phyloP scores from a whole-genome alignment of 2,888 invertebrate genomes.

The Ormyrus thymus region DNA sequence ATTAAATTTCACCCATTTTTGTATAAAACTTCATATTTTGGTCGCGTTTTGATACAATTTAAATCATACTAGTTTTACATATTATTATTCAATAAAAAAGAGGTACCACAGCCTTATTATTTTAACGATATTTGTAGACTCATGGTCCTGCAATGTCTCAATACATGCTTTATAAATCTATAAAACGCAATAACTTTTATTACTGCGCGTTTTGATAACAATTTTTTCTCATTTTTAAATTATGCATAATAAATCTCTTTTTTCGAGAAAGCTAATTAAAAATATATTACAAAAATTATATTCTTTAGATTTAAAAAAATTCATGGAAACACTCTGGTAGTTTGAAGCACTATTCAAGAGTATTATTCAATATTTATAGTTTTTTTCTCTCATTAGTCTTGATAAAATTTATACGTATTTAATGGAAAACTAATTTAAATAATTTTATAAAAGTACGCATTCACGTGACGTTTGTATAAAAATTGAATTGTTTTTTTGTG shows the following conservation, averaged over 20 bases:
- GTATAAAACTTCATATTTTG: too few relatives aligned
- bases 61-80: background rate
- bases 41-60: background rate
- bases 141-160: background rate
- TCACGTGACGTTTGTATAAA: constrained; percentile 15
- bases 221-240: constrained; percentile 4
- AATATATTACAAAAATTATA: too few relatives aligned
- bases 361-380: too few relatives aligned
- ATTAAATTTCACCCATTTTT: too few relatives aligned
- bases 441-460: constrained; percentile 26
- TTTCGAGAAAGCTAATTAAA: too few relatives aligned
- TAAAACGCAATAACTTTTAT: constrained; percentile 21
- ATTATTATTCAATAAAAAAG: constrained; percentile 15
- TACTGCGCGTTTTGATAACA: background rate
- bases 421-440: background rate
- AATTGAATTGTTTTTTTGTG: background rate
- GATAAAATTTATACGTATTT: too few relatives aligned
- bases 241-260: background rate
- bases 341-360: too few relatives aligned
- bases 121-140: constrained; percentile 17
- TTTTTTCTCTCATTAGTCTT: too few relatives aligned
- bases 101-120: constrained; percentile 33
- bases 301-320: too few relatives aligned
- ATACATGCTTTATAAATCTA: constrained; percentile 35
- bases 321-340: too few relatives aligned